These are phyloP conservation scores for Diabrotica balteata DNA, from an alignment of 2,888 invertebrate species.

Conservation along the genomic window DNA sequence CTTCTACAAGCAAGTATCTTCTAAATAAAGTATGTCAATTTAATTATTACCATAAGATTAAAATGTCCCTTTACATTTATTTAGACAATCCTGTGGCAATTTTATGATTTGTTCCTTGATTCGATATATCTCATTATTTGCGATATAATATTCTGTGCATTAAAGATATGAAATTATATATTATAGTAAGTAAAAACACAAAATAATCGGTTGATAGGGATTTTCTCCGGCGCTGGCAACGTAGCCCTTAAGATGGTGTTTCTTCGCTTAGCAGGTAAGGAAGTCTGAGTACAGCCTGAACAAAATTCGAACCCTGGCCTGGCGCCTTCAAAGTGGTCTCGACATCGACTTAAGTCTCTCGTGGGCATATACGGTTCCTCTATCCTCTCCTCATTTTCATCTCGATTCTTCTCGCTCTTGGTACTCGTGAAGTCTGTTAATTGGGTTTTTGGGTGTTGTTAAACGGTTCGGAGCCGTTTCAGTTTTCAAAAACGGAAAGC, in stretches of 20 bases:
- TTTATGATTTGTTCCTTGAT: too few relatives aligned
- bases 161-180: too few relatives aligned
- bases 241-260: conserved; percentile 30
- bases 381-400: conserved; percentile 5
- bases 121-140: too few relatives aligned
- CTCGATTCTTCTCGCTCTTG: conserved; percentile 12
- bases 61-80: too few relatives aligned
- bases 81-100: too few relatives aligned
- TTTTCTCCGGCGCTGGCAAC: conserved; percentile 15
- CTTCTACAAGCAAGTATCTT: too few relatives aligned
- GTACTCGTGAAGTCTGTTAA: conserved; percentile 23
- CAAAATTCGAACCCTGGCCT: conserved; percentile 46
- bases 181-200: too few relatives aligned
- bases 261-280: conserved; percentile 44
- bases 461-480: conserved; percentile 29
- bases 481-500: conserved; percentile 20
- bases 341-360: conserved; percentile 26
- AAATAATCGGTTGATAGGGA: too few relatives aligned
- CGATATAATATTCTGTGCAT: too few relatives aligned
- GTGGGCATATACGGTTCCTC: conserved; percentile 12
- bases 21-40: too few relatives aligned
- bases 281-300: conserved; percentile 44
- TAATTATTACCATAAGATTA: too few relatives aligned
- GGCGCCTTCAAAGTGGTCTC: conserved; percentile 46
- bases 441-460: conserved; percentile 38